These are phyloP conservation scores for Psephotus haematonotus DNA, from an alignment of 2,113 vertebrate species.

Conservation along the genomic window DNA sequence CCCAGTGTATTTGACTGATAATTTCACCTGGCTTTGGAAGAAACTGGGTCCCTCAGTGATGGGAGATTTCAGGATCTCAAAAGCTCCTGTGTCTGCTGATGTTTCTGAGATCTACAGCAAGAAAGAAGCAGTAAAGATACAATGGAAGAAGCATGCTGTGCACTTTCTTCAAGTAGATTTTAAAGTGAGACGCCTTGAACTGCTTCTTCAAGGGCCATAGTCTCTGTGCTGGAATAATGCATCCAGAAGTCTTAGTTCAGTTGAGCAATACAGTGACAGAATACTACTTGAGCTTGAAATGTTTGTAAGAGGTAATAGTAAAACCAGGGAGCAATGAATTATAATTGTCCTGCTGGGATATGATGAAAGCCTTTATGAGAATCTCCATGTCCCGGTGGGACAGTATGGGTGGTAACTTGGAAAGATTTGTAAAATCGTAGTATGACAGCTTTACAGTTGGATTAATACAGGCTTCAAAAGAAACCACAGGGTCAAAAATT, in stretches of 20 bases:
- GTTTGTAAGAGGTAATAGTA: slow-evolving; percentile 58
- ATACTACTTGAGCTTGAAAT: slow-evolving; percentile 31
- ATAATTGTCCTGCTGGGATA: slow-evolving; percentile 69
- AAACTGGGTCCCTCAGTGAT: background rate
- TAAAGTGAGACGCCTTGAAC: background rate
- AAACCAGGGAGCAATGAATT: slow-evolving; percentile 56
- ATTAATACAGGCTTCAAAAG: slow-evolving; percentile 65
- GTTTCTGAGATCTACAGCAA: background rate
- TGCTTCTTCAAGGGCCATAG: background rate
- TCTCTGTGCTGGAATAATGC: slow-evolving; percentile 17
- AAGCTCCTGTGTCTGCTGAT: background rate
- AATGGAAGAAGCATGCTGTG: background rate
- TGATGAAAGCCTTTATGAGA: slow-evolving; percentile 64
- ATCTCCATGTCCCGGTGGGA: slow-evolving; percentile 56
- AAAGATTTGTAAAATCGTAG: slow-evolving; percentile 50
- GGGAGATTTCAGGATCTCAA: background rate
- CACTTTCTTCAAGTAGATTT: background rate
- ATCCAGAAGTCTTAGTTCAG: slow-evolving; percentile 33
- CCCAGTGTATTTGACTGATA: background rate
- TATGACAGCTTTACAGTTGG: slow-evolving; percentile 67
- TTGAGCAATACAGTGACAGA: slow-evolving; percentile 48
- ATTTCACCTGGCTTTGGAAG: background rate
- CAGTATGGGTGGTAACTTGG: slow-evolving; percentile 66
- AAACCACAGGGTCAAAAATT: slow-evolving; percentile 62
- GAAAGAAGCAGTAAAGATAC: background rate